Conservation (phyloP, 2,888 invertebrate species). For the Orgyia antiqua region DNA sequence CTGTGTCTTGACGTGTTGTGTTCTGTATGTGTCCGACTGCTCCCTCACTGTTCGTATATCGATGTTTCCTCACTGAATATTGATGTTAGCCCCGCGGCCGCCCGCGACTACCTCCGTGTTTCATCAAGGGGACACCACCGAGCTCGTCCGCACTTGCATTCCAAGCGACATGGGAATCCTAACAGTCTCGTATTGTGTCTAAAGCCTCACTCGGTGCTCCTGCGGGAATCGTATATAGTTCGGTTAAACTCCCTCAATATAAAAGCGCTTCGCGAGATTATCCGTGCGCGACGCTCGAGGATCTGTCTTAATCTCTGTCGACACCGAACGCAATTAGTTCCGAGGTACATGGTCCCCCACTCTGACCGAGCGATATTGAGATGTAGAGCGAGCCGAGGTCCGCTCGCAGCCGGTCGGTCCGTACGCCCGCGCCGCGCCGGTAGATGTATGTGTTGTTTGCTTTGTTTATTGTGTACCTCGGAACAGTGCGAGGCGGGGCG, state of each 20-base stretch:
- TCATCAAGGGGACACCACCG: constrained; percentile 52
- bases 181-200: constrained; percentile 53
- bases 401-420: constrained; percentile 59
- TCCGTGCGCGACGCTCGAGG: constrained; percentile 35
- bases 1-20: constrained; percentile 75
- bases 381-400: constrained; percentile 75
- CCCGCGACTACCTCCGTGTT: constrained; percentile 37
- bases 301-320: constrained; percentile 50
- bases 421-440: constrained; percentile 52
- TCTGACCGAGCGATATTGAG: constrained; percentile 77
- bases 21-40: constrained; percentile 62
- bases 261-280: constrained; percentile 42
- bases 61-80: constrained; percentile 58
- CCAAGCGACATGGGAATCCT: constrained; percentile 78
- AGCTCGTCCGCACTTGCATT: constrained; percentile 70
- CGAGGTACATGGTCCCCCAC: constrained; percentile 79
- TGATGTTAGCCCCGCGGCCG: constrained; percentile 47
- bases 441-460: constrained; percentile 68
- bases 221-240: constrained; percentile 20
- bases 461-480: constrained; percentile 77
- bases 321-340: constrained; percentile 73
- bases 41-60: constrained; percentile 50
- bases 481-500: constrained; percentile 67
- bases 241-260: constrained; percentile 23
- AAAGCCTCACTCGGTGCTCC: constrained; percentile 38